Evolutionary conservation across 1,140 invertebrate genomes (phyloP).

Genomic region (Lucilia cuprina): DNA sequence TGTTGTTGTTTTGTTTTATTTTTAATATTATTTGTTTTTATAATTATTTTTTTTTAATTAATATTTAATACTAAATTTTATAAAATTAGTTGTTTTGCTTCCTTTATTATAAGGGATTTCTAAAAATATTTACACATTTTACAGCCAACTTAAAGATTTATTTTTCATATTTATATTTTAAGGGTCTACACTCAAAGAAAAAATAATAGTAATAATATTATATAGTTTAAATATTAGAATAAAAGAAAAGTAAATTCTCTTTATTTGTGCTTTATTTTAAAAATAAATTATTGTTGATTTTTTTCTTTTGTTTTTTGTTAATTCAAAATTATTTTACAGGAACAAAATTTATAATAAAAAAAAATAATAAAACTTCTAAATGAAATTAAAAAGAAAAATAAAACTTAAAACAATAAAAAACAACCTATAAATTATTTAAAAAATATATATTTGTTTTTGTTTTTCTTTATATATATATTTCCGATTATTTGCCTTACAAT

Average conservation of each 20-base stretch:
- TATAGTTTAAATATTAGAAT: not conserved
- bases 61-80: conserved; percentile 27
- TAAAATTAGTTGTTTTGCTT: conserved; percentile 6
- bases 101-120: not conserved
- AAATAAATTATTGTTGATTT: conserved; percentile 31
- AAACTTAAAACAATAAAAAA: conserved; percentile 34
- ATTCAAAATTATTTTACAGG: conserved; percentile 30
- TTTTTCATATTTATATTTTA: conserved; percentile 27
- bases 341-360: conserved; percentile 13
- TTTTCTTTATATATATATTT: not conserved
- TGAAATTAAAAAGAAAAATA: conserved; percentile 16
- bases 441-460: not conserved
- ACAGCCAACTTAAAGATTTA: conserved; percentile 27
- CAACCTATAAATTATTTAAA: conserved; percentile 29
- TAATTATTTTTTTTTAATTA: conserved; percentile 14
- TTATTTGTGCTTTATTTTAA: conserved; percentile 25
- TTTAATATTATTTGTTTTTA: conserved; percentile 21
- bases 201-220: not conserved
- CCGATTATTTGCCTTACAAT: conserved; percentile 6
- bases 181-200: conserved; percentile 22
- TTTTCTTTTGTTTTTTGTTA: not conserved
- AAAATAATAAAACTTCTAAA: conserved; percentile 3
- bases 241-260: not conserved
- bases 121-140: conserved; percentile 30
- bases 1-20: not conserved